Percentiles rank a stretch among this genome's conserved stretches.
phyloP scores from a whole-genome alignment of 92 coral and sea anemone genomes.

The Phenganax subtilis region DNA sequence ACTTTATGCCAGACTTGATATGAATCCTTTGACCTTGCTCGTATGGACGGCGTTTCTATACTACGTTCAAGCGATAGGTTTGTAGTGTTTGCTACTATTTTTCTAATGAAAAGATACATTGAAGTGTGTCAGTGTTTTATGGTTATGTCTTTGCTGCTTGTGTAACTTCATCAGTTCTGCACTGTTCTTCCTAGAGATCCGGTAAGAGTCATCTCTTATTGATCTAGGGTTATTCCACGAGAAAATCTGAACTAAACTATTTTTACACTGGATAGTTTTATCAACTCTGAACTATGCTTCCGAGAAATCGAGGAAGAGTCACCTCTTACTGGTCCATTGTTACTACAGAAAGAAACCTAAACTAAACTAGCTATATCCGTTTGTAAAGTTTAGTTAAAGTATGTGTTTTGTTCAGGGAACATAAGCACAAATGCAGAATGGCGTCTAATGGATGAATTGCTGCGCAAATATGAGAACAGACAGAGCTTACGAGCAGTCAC shows the following conservation, averaged over 20 bases:
- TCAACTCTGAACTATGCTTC: too few species aligned
- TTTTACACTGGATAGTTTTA: too few species aligned
- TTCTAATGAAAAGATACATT: too few species aligned
- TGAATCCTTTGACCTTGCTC: not conserved
- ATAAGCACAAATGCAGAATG: slow-evolving; percentile 26
- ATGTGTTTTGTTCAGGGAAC: not conserved
- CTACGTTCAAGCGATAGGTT: not conserved
- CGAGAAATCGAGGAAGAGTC: not conserved
- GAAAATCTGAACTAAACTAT: not conserved
- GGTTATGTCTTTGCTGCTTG: too few species aligned
- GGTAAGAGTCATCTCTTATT: not conserved
- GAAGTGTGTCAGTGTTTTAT: too few species aligned
- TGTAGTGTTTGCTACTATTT: not conserved
- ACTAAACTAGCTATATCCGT: not conserved
- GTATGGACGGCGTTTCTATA: not conserved
- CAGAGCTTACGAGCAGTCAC: slow-evolving; percentile 17
- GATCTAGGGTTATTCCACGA: not conserved
- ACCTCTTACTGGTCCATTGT: not conserved
- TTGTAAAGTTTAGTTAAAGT: not conserved
- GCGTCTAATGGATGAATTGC: slow-evolving; percentile 9
- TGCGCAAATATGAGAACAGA: slow-evolving; percentile 5
- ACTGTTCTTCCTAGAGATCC: not conserved
- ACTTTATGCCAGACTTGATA: not conserved
- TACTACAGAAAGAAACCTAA: not conserved
- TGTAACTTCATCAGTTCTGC: too few species aligned